phyloP scores from a whole-genome alignment of 2,797 vertebrate genomes.

The Antennarius maculatus region DNA sequence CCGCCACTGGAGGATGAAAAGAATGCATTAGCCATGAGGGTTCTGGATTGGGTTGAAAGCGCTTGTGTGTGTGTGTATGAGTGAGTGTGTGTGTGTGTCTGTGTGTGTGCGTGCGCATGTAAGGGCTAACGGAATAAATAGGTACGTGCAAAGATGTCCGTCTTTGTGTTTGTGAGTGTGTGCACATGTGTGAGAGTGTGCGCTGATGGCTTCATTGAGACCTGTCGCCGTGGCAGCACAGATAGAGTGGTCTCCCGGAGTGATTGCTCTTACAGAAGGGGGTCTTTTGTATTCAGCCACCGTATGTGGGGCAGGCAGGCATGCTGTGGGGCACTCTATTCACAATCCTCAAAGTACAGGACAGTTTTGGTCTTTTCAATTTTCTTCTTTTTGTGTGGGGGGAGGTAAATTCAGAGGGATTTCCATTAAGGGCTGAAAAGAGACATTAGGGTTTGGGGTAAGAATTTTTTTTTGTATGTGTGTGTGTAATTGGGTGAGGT shows the following conservation, averaged over 20 bases:
- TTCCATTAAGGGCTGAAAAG: conserved; percentile 53
- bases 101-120: background rate
- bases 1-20: conserved; percentile 59
- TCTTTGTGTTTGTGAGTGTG: conserved; percentile 40
- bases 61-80: background rate
- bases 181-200: conserved; percentile 21
- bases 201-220: conserved; percentile 72
- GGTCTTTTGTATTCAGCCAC: conserved; percentile 76
- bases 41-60: conserved; percentile 21
- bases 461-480: conserved; percentile 4
- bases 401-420: conserved; percentile 26
- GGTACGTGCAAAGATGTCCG: conserved; percentile 35
- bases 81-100: background rate
- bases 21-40: conserved; percentile 63
- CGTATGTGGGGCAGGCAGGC: conserved; percentile 73
- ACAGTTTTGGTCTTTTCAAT: conserved; percentile 62
- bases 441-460: conserved; percentile 25
- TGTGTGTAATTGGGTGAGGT: conserved; percentile 36
- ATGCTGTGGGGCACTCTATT: conserved; percentile 65
- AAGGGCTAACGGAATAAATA: conserved; percentile 28
- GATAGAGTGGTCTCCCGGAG: conserved; percentile 72
- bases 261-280: conserved; percentile 63
- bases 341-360: conserved; percentile 75
- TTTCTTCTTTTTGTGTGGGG: background rate
- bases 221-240: conserved; percentile 51